Evolutionary conservation across 2,113 vertebrate species (phyloP).

Genomic region (Tachysurus fulvidraco): DNA sequence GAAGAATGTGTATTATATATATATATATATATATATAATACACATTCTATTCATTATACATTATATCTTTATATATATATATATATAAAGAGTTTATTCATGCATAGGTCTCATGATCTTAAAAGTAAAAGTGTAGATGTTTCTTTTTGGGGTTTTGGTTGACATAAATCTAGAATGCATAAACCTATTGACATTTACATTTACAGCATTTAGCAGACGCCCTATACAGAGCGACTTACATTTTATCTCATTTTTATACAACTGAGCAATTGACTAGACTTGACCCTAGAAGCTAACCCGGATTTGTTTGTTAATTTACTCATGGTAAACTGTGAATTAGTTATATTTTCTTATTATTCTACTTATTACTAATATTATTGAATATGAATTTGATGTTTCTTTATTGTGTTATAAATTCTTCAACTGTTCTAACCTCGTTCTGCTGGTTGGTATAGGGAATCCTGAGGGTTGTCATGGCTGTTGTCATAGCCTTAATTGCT

Average conservation of each 20-base stretch:
- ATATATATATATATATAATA: neutral
- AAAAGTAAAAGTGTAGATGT: neutral
- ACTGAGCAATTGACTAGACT: no score
- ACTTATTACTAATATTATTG: neutral
- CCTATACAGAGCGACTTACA: no score
- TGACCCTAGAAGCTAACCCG: neutral
- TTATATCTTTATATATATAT: neutral
- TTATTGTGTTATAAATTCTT: neutral
- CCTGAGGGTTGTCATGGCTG: slow-evolving; percentile 77
- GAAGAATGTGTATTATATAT: neutral
- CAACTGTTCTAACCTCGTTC: slow-evolving; percentile 73
- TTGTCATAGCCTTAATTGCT: slow-evolving; percentile 76
- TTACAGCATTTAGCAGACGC: no score
- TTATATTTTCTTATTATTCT: neutral
- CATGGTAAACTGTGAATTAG: neutral
- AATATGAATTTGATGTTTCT: neutral
- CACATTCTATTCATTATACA: no score
- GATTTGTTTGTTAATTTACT: neutral
- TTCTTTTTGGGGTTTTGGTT: neutral
- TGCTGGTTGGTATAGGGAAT: slow-evolving; percentile 75
- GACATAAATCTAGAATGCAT: no score
- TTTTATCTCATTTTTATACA: no score
- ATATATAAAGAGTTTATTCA: neutral
- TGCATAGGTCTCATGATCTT: neutral
- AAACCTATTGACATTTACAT: no score